These are phyloP conservation scores for Trichechus manatus DNA, from an alignment of 2,113 vertebrate genomes.

Conservation along the genomic window DNA sequence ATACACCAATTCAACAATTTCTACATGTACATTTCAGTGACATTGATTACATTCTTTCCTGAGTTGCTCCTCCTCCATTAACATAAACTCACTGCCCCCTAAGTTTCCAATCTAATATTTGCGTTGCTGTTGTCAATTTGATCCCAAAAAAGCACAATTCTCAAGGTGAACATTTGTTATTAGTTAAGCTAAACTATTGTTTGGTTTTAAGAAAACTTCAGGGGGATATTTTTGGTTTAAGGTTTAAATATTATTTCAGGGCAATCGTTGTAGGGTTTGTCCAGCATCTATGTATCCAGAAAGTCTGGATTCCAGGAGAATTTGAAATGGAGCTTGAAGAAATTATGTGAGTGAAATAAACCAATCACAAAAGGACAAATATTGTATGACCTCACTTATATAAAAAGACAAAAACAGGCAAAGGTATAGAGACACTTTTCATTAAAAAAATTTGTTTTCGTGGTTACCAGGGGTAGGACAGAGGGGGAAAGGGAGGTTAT, in stretches of 20 bases:
- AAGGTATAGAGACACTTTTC: background rate
- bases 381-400: background rate
- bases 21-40: background rate
- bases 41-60: background rate
- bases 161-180: background rate
- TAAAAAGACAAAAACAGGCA: background rate
- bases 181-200: background rate
- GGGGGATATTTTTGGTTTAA: background rate
- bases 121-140: background rate
- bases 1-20: background rate
- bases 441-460: background rate
- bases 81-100: background rate
- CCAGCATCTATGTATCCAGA: background rate
- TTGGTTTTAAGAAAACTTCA: background rate
- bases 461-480: background rate
- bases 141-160: background rate
- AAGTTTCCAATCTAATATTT: background rate
- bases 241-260: background rate
- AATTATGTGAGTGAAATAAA: background rate
- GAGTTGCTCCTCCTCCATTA: background rate
- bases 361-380: background rate
- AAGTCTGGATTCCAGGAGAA: background rate
- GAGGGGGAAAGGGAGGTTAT: background rate
- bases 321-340: background rate
- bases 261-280: background rate